phyloP scores from a whole-genome alignment of 2,113 vertebrate genomes.

The Anarrhichthys ocellatus region DNA sequence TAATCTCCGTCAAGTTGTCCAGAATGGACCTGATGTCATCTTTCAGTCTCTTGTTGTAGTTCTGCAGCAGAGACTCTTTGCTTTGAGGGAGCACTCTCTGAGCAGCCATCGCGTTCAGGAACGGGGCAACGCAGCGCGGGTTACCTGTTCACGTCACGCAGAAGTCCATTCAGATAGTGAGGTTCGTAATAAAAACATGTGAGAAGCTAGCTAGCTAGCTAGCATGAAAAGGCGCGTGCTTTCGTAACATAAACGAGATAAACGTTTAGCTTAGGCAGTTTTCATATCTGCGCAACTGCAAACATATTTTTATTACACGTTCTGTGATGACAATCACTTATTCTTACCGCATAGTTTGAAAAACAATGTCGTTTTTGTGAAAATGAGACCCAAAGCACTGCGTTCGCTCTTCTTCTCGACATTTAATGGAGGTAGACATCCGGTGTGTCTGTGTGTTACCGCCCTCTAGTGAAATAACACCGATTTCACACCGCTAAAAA shows the following conservation, averaged over 20 bases:
- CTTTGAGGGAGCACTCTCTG: slow-evolving; percentile 92
- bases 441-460: background rate
- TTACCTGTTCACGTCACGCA: slow-evolving; percentile 21
- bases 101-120: slow-evolving; percentile 83
- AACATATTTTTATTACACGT: background rate
- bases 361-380: background rate
- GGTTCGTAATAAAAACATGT: background rate
- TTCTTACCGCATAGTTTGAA: slow-evolving; percentile 35
- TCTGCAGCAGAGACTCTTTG: slow-evolving; percentile 95
- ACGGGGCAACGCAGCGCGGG: background rate
- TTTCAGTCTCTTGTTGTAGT: slow-evolving; percentile 96
- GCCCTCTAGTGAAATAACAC: slow-evolving; percentile 28
- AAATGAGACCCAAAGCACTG: background rate
- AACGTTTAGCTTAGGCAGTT: background rate
- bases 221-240: slow-evolving; percentile 27
- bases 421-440: background rate
- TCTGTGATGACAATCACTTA: background rate
- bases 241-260: background rate
- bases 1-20: slow-evolving; percentile 97
- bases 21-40: slow-evolving; percentile 95
- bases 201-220: slow-evolving; percentile 5
- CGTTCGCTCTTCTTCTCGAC: background rate
- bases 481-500: background rate
- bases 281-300: background rate
- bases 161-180: background rate